Evolutionary conservation across 2,113 vertebrate genomes (phyloP).

Genomic region (Cygnus atratus): DNA sequence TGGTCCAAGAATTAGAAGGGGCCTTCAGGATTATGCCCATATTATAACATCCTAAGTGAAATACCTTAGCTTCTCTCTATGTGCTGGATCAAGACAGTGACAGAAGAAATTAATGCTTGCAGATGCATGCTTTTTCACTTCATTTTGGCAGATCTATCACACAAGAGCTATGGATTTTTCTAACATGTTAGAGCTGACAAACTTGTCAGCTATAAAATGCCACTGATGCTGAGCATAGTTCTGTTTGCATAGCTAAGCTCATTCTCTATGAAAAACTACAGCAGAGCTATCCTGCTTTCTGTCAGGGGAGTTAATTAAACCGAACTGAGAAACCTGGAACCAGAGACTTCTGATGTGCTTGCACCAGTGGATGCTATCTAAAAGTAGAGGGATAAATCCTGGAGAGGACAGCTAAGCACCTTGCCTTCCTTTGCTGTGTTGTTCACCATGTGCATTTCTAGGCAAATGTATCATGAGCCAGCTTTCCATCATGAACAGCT

Average conservation of each 20-base stretch:
- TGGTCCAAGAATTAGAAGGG: not conserved
- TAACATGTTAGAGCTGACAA: not conserved
- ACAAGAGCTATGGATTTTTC: not conserved
- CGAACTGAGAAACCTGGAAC: not conserved
- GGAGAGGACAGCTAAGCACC: not conserved
- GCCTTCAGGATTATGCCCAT: not conserved
- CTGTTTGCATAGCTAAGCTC: not conserved
- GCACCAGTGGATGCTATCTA: not conserved
- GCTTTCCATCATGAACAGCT: not conserved
- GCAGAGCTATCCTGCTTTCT: not conserved
- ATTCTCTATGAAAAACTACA: not conserved
- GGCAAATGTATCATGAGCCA: not conserved
- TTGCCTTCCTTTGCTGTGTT: not conserved
- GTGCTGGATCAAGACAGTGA: not conserved
- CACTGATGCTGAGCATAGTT: not conserved
- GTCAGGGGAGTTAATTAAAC: not conserved
- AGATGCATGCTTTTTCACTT: not conserved
- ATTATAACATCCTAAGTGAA: not conserved
- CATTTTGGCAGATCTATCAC: conserved; percentile 8
- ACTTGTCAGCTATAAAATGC: conserved; percentile 16
- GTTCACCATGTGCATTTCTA: not conserved
- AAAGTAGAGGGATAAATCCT: not conserved
- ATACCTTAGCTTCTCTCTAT: not conserved
- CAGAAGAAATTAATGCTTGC: not conserved
- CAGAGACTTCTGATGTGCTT: not conserved